A percentile compares a stretch with the other conserved stretches of the same genome.
phyloP scores from a whole-genome alignment of 2,113 vertebrate species.

The Pardalotus punctatus region DNA sequence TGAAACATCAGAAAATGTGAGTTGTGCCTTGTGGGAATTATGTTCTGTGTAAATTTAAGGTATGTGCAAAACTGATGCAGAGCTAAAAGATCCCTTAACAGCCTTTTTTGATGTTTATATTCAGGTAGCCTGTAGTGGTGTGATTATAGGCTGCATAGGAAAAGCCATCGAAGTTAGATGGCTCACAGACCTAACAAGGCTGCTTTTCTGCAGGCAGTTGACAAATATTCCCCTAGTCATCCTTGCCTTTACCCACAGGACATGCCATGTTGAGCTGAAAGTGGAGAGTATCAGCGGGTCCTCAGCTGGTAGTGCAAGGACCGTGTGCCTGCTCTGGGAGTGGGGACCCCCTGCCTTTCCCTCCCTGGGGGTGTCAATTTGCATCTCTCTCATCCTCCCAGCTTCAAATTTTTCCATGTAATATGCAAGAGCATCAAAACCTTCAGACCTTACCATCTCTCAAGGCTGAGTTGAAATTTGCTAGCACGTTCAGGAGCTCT shows the following conservation, averaged over 20 bases:
- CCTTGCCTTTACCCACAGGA: background rate
- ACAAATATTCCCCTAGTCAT: background rate
- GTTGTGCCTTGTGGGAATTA: background rate
- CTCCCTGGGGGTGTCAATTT: background rate
- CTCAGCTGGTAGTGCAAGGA: background rate
- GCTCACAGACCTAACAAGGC: background rate
- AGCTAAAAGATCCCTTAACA: background rate
- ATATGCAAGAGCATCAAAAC: background rate
- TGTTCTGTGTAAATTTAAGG: background rate
- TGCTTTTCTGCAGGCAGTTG: background rate
- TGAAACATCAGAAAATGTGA: background rate
- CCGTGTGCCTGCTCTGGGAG: background rate
- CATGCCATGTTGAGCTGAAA: background rate
- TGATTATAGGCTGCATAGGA: background rate
- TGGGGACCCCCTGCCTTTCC: background rate
- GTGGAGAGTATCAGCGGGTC: too few relatives aligned
- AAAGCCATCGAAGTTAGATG: background rate
- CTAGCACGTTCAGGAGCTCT: background rate
- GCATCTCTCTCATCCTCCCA: background rate
- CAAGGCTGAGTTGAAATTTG: background rate
- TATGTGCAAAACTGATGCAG: background rate
- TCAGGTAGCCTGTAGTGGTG: background rate
- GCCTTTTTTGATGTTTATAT: background rate
- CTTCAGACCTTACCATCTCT: background rate
- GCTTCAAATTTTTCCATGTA: background rate